Base-by-base conservation (phyloP, 2,797 vertebrate species). In the Siniperca undulata region DNA sequence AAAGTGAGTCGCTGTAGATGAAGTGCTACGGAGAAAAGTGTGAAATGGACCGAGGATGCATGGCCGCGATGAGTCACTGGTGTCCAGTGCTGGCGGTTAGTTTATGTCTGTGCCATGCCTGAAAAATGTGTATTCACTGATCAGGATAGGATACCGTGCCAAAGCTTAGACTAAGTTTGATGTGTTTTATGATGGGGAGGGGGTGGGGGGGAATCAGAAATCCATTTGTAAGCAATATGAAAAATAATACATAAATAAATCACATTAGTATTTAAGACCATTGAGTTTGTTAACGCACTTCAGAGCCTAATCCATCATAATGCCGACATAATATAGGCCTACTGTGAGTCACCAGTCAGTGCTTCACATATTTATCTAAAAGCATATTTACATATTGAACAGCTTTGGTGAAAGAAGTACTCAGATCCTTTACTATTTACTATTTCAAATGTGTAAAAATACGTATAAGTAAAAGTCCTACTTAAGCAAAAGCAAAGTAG, bases 31-130 rank as follows among this genome's bases (percentile, higher is more conserved):
- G 52, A 70, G 67, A 6, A 70, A 77, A 82, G 69, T 74, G 82
- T 59, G 59, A 38, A 24, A 65, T 6, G 82, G 46, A 78, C 30
- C 2, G 73, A 67, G 59, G 77, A 81, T 86, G 73, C 52, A 44
- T 22, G 85, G 71, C 83, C 69, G 82, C 77, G 77, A 78, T 93
- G 91, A 89, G 62, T 93, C 90, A 86, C 82, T 36, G 82, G 4
- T 5, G 85, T 2, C 44, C 77, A 22, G 64, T 6, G 77, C 14
- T 6, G 59, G 20, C 36, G 56, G 20, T 34, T 46, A 64, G 74
- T 75, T 73, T 3, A 7, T 59, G 22, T 46, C 34, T 48, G 70
- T 2, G 62, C n/a, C 40, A 7, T 40, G 42, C 10, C 13, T 27
- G 40, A 38, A 17, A 6, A 10, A 22, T n/a, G 7, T 20, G 22